Conservation (phyloP, 2,888 invertebrate species). For the Perizoma flavofasciatum region DNA sequence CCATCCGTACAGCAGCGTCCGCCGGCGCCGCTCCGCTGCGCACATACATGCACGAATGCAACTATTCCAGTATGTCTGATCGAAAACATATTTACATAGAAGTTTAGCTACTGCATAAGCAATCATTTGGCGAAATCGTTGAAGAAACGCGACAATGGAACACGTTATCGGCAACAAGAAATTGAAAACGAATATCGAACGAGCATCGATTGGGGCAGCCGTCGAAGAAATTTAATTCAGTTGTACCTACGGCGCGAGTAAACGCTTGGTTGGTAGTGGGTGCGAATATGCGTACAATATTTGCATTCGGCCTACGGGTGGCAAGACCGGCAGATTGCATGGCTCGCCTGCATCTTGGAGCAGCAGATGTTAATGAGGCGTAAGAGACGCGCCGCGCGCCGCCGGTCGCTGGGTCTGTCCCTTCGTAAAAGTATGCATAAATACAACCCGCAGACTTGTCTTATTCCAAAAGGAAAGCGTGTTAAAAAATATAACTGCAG, state of each 20-base stretch:
- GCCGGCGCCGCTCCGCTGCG: constrained; percentile 56
- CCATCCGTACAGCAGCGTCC: constrained; percentile 48
- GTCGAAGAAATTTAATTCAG: constrained; percentile 65
- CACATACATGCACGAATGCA: constrained; percentile 63
- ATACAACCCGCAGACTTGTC: constrained; percentile 14
- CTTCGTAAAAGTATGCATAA: constrained; percentile 13
- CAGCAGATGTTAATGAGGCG: constrained; percentile 70
- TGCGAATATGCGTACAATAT: constrained; percentile 68
- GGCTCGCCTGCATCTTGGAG: constrained; percentile 53
- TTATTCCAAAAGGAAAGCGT: constrained; percentile 3
- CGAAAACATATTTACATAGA: constrained; percentile 68
- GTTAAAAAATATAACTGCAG: constrained; percentile 5
- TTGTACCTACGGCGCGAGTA: constrained; percentile 51
- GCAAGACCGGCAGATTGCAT: constrained; percentile 27
- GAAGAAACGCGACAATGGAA: constrained; percentile 53
- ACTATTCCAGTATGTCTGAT: constrained; percentile 52
- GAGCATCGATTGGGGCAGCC: constrained; percentile 28
- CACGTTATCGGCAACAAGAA: constrained; percentile 30
- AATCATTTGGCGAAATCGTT: constrained; percentile 67
- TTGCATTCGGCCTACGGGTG: constrained; percentile 45
- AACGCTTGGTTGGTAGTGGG: constrained; percentile 50
- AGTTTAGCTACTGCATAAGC: constrained; percentile 61
- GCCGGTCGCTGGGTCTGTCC: constrained; percentile 25
- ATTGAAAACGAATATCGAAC: constrained; percentile 25
- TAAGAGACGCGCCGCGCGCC: constrained; percentile 47